phyloP scores from a whole-genome alignment of 2,113 vertebrate genomes.

The Corapipo altera region DNA sequence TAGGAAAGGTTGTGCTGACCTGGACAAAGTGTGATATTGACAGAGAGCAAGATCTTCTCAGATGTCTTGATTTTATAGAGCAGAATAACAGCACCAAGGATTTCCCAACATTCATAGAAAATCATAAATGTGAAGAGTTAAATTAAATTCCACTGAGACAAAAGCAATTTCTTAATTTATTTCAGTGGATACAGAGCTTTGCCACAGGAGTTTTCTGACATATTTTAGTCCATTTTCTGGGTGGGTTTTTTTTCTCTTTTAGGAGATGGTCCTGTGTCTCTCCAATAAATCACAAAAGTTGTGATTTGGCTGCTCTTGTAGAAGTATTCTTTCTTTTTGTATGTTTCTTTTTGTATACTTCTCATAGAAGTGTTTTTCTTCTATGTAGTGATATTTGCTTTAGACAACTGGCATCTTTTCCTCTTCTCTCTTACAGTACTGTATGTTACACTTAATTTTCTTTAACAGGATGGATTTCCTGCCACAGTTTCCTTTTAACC shows the following conservation, averaged over 20 bases:
- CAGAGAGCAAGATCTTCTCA: background rate
- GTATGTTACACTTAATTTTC: background rate
- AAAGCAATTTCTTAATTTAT: background rate
- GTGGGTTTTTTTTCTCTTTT: background rate
- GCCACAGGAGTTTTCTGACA: background rate
- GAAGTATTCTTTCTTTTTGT: background rate
- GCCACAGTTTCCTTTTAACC: background rate
- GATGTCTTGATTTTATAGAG: background rate
- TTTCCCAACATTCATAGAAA: background rate
- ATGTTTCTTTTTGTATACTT: background rate
- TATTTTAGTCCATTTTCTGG: background rate
- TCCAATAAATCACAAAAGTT: background rate
- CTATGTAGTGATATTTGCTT: background rate
- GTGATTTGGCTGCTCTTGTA: background rate
- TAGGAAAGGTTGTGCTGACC: background rate
- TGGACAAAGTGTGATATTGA: background rate
- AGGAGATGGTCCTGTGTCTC: background rate
- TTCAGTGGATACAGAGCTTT: background rate
- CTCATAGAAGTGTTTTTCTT: background rate
- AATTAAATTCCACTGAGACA: background rate
- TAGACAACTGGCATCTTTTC: background rate
- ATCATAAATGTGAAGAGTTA: background rate
- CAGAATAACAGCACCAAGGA: background rate
- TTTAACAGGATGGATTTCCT: background rate
- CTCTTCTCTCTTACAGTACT: background rate